A percentile compares a stretch with the other conserved stretches of the same genome.
phyloP scores from a whole-genome alignment of 2,113 vertebrate genomes.

The Dryoscopus gambensis region DNA sequence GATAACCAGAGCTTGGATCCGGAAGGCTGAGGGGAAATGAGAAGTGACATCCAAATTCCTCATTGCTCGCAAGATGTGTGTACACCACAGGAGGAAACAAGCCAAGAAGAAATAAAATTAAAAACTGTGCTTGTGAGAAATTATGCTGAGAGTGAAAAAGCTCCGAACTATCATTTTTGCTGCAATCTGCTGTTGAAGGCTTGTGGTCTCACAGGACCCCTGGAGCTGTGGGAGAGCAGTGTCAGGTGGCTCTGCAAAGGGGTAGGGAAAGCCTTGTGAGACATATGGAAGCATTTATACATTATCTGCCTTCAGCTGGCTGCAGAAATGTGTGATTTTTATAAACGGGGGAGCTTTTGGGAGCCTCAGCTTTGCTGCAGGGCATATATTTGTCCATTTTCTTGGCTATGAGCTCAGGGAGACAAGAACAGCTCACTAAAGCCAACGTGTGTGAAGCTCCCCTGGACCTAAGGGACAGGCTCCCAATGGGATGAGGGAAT shows the following conservation, averaged over 20 bases:
- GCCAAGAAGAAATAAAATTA: slow-evolving; percentile 47
- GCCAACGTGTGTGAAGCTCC: neutral
- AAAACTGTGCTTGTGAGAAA: slow-evolving; percentile 28
- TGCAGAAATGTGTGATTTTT: neutral
- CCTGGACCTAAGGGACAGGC: neutral
- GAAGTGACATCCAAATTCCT: slow-evolving; percentile 55
- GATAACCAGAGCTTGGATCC: neutral
- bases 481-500: neutral
- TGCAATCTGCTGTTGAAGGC: neutral
- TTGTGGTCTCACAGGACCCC: neutral
- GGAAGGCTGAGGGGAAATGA: slow-evolving; percentile 30
- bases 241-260: neutral
- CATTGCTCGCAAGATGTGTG: slow-evolving; percentile 4
- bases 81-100: slow-evolving; percentile 30
- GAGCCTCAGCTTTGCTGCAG: neutral
- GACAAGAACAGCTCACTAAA: neutral
- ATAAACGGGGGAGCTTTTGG: neutral
- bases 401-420: neutral
- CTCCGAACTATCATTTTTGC: neutral
- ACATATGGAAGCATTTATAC: neutral
- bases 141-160: slow-evolving; percentile 1
- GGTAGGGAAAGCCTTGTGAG: neutral
- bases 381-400: neutral
- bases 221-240: neutral
- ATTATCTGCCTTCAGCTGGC: neutral